A percentile compares a stretch with the other conserved stretches of the same genome.
Conservation (phyloP, 2,797 vertebrate genomes). For the Enteromius viviparus region DNA sequence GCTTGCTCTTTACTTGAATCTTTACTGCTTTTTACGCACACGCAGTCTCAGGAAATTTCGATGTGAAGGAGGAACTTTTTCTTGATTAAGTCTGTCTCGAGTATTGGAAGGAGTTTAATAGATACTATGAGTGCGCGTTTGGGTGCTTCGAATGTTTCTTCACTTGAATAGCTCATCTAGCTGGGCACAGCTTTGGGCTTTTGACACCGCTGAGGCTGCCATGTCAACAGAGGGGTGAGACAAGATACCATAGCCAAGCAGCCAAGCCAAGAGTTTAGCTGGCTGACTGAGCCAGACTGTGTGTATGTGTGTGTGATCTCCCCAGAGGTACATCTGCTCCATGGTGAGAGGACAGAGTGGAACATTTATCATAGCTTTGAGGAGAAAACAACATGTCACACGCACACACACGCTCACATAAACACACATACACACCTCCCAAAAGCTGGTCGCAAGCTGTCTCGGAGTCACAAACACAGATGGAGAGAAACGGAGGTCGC, state of each 20-base stretch:
- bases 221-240: constrained; percentile 49
- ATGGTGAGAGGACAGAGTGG: constrained; percentile 53
- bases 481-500: constrained; percentile 39
- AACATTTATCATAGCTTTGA: constrained; percentile 59
- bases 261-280: constrained; percentile 49
- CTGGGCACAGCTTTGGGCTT: constrained; percentile 42
- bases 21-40: constrained; percentile 67
- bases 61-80: constrained; percentile 64
- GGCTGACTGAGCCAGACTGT: constrained; percentile 43
- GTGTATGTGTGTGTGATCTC: constrained; percentile 39
- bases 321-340: constrained; percentile 49
- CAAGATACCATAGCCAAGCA: constrained; percentile 40
- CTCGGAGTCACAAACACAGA: constrained; percentile 45
- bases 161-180: constrained; percentile 43
- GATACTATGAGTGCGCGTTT: constrained; percentile 22
- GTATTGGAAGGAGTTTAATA: constrained; percentile 28
- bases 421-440: constrained; percentile 26
- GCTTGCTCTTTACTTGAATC: constrained; percentile 31
- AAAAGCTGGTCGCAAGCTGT: constrained; percentile 45
- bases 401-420: constrained; percentile 3
- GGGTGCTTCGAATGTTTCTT: constrained; percentile 32
- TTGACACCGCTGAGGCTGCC: constrained; percentile 49
- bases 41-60: constrained; percentile 66
- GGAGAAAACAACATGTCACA: constrained; percentile 41
- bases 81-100: constrained; percentile 25